A percentile compares a stretch with the other conserved stretches of the same genome.
Evolutionary conservation across 2,113 vertebrate species (phyloP).

Genomic region (Tragelaphus imberbis): DNA sequence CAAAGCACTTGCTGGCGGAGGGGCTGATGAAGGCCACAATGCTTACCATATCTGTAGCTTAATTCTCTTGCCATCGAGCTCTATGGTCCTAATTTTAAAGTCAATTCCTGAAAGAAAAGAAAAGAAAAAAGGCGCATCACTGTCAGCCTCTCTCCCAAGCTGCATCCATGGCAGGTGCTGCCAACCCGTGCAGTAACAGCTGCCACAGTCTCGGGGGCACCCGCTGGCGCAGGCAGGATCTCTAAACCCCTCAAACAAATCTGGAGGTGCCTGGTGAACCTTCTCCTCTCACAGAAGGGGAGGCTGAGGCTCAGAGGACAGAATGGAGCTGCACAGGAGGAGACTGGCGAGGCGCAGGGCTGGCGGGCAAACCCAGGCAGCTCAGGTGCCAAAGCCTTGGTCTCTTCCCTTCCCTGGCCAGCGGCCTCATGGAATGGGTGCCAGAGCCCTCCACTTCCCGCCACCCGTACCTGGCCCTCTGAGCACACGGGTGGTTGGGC

Average conservation of each 20-base stretch:
- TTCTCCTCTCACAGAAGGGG: neutral
- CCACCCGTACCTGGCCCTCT: neutral
- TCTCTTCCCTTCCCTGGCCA: neutral
- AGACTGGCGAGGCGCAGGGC: neutral
- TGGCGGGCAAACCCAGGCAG: neutral
- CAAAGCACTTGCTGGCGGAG: accelerated
- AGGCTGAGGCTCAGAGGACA: neutral
- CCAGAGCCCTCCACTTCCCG: neutral
- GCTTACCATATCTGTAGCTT: conserved; percentile 98
- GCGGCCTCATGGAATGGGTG: neutral
- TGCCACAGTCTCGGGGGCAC: neutral
- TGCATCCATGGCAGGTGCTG: neutral
- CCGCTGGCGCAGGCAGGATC: accelerated
- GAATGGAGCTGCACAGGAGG: neutral
- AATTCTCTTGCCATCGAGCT: conserved; percentile 97
- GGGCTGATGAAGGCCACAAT: accelerated
- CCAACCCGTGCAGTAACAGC: neutral
- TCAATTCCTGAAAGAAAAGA: conserved; percentile 89
- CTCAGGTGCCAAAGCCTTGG: no score
- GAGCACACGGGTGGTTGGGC: accelerated
- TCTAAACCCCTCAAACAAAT: neutral
- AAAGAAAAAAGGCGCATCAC: accelerated
- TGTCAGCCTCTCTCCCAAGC: neutral
- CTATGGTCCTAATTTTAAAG: conserved; percentile 98
- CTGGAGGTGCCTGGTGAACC: neutral